These are phyloP conservation scores for Tiliacea citrago DNA, from an alignment of 2,888 invertebrate species.

Conservation along the genomic window DNA sequence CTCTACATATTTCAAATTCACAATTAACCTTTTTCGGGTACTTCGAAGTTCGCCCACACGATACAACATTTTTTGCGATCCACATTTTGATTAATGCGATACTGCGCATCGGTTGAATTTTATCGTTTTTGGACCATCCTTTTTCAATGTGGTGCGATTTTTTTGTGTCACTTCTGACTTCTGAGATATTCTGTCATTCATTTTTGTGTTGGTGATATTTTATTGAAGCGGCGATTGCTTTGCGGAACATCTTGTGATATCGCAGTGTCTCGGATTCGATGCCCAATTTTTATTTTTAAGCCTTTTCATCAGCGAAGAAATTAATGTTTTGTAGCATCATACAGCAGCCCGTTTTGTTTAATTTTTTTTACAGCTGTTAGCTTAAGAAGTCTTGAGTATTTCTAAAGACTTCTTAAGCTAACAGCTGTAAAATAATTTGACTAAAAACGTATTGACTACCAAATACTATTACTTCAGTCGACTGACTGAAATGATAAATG, in stretches of 20 bases:
- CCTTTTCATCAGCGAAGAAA: not conserved
- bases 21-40: conserved; percentile 48
- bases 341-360: not conserved
- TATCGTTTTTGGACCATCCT: conserved; percentile 84
- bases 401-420: no score
- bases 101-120: conserved; percentile 73
- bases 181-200: conserved; percentile 68
- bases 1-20: conserved; percentile 9
- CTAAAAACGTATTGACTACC: no score
- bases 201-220: conserved; percentile 65
- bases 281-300: not conserved
- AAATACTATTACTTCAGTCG: no score
- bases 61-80: conserved; percentile 81
- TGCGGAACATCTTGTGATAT: conserved; percentile 5
- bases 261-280: not conserved
- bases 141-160: conserved; percentile 71
- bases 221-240: conserved; percentile 52
- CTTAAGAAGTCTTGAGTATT: no score
- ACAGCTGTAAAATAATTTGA: no score
- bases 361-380: no score
- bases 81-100: conserved; percentile 85
- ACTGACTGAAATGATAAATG: no score
- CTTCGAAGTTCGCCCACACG: conserved; percentile 77
- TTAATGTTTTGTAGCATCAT: not conserved
- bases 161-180: conserved; percentile 69